phyloP scores from a whole-genome alignment of 1,140 invertebrate genomes.

The Drosophila punjabiensis region DNA sequence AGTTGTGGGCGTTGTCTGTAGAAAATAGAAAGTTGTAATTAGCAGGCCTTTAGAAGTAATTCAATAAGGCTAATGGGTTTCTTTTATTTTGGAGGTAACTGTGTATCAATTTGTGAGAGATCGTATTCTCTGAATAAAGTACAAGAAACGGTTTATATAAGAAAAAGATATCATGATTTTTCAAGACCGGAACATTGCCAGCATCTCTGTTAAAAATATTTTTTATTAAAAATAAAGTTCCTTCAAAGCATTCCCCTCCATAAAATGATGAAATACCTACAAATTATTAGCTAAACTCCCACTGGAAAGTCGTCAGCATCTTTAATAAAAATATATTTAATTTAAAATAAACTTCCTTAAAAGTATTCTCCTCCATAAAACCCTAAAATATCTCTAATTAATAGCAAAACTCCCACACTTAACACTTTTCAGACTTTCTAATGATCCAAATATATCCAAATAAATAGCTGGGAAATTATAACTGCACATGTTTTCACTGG shows the following conservation, averaged over 20 bases:
- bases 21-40: conserved; percentile 23
- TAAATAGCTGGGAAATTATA: conserved; percentile 19
- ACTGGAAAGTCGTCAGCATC: too few species aligned
- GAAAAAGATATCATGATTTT: background rate
- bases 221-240: too few species aligned
- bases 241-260: background rate
- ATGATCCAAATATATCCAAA: background rate
- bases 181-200: too few species aligned
- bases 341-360: too few species aligned
- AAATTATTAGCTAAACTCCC: too few species aligned
- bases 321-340: too few species aligned
- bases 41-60: conserved; percentile 18
- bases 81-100: background rate
- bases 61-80: conserved; percentile 11
- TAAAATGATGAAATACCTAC: too few species aligned
- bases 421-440: conserved; percentile 3
- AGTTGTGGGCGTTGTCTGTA: conserved; percentile 31
- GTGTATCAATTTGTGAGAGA: background rate
- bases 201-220: background rate
- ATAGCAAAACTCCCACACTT: background rate
- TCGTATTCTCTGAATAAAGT: background rate
- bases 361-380: background rate
- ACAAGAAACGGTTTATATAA: background rate
- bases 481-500: conserved; percentile 43
- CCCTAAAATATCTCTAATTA: background rate